These are phyloP conservation scores for Alosa alosa DNA, from an alignment of 2,113 vertebrate species.

Conservation along the genomic window DNA sequence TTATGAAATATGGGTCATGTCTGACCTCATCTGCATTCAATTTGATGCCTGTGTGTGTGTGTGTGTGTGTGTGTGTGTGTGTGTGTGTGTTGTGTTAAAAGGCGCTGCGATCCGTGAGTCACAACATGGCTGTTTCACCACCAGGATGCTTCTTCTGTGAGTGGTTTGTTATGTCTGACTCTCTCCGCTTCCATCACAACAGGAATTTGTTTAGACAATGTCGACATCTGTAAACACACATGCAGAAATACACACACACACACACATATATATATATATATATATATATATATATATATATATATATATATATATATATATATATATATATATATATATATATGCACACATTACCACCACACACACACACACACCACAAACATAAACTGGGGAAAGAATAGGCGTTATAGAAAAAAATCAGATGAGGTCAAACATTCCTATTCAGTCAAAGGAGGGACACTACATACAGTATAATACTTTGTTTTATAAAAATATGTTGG, in stretches of 20 bases:
- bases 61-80: not conserved
- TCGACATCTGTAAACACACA: not conserved
- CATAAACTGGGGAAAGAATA: not conserved
- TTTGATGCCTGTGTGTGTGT: not conserved
- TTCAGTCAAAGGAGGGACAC: too few species aligned
- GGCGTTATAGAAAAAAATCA: too few species aligned
- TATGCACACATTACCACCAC: not conserved
- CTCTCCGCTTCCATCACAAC: not conserved
- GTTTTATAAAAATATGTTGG: too few species aligned
- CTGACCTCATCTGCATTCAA: too few species aligned
- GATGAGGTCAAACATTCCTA: too few species aligned
- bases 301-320: not conserved
- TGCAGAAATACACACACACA: not conserved
- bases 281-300: too few species aligned
- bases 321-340: not conserved
- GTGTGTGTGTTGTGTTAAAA: not conserved
- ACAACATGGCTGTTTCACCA: not conserved
- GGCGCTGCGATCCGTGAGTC: not conserved
- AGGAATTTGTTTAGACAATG: not conserved
- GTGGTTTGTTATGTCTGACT: not conserved
- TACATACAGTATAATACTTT: too few species aligned
- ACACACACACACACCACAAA: not conserved
- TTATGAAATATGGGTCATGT: too few species aligned
- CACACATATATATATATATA: not conserved
- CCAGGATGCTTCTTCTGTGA: not conserved